Evolutionary conservation across 2,797 vertebrate genomes (phyloP).

Genomic region (Gambusia yucatana): DNA sequence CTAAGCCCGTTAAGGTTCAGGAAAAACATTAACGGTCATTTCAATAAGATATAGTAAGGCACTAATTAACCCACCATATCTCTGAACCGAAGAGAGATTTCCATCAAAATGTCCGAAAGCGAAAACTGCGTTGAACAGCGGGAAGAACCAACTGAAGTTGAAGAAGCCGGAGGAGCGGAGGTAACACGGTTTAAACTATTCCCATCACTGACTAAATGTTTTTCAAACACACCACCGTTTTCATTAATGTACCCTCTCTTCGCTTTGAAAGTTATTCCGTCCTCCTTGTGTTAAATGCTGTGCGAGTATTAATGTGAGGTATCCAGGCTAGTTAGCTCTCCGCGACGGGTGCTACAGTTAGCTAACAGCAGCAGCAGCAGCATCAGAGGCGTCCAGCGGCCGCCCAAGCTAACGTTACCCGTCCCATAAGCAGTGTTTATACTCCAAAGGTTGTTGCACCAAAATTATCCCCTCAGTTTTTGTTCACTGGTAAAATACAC

Average conservation of each 20-base stretch:
- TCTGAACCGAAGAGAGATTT: conserved; percentile 22
- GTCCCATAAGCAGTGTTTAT: background rate
- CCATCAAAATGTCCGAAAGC: conserved; percentile 77
- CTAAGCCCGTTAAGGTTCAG: conserved; percentile 23
- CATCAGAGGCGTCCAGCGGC: conserved; percentile 12
- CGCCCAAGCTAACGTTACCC: conserved; percentile 38
- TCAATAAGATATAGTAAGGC: background rate
- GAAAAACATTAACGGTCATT: background rate
- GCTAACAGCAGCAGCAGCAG: conserved; percentile 36
- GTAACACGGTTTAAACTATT: conserved; percentile 61
- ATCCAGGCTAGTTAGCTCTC: conserved; percentile 49
- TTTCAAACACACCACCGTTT: fast-evolving
- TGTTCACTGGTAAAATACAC: background rate
- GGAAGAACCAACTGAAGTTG: conserved; percentile 77
- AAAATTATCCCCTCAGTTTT: background rate
- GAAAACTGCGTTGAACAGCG: conserved; percentile 76
- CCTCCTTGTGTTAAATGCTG: conserved; percentile 19
- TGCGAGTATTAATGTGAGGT: background rate
- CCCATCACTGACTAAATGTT: background rate
- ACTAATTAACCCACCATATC: background rate
- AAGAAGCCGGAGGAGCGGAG: conserved; percentile 75
- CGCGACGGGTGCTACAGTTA: conserved; percentile 41
- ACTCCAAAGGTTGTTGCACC: background rate
- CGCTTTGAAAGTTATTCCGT: fast-evolving
- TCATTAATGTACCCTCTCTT: fast-evolving